phyloP scores from a whole-genome alignment of 1,140 invertebrate species.

The Radopholus similis region DNA sequence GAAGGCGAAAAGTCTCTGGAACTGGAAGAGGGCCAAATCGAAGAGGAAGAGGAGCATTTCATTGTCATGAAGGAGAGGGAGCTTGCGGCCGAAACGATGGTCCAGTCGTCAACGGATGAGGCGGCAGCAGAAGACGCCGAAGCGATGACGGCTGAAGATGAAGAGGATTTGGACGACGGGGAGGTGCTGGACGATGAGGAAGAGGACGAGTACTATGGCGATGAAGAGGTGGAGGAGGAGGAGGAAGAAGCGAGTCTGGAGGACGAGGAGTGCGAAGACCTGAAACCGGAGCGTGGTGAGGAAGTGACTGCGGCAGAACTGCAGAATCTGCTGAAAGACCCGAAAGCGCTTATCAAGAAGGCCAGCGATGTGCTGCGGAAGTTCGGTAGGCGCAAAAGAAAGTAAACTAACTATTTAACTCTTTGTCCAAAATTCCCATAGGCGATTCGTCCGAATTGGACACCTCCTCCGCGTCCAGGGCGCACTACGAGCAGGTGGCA shows the following conservation, averaged over 20 bases:
- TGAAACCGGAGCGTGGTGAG: slow-evolving; percentile 13
- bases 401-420: no score
- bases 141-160: neutral
- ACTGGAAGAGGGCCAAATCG: slow-evolving; percentile 12
- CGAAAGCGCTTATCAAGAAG: slow-evolving; percentile 23
- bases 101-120: neutral
- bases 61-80: no score
- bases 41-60: neutral
- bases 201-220: neutral
- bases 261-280: slow-evolving; percentile 3
- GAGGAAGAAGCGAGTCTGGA: slow-evolving; percentile 2
- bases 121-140: neutral
- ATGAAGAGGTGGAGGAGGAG: neutral
- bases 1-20: no score
- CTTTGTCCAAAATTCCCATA: neutral
- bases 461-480: neutral
- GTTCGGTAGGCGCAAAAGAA: slow-evolving; percentile 13
- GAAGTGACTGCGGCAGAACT: slow-evolving; percentile 18
- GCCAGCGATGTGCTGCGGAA: slow-evolving; percentile 28
- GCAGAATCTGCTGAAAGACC: slow-evolving; percentile 33
- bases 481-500: slow-evolving; percentile 30
- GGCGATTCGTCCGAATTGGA: slow-evolving; percentile 1
- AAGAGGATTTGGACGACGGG: neutral
- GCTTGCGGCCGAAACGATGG: neutral
- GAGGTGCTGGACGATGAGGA: neutral